A percentile compares a stretch with the other conserved stretches of the same genome.
These are phyloP conservation scores for Istiophorus platypterus DNA, from an alignment of 2,113 vertebrate species.

Conservation along the genomic window DNA sequence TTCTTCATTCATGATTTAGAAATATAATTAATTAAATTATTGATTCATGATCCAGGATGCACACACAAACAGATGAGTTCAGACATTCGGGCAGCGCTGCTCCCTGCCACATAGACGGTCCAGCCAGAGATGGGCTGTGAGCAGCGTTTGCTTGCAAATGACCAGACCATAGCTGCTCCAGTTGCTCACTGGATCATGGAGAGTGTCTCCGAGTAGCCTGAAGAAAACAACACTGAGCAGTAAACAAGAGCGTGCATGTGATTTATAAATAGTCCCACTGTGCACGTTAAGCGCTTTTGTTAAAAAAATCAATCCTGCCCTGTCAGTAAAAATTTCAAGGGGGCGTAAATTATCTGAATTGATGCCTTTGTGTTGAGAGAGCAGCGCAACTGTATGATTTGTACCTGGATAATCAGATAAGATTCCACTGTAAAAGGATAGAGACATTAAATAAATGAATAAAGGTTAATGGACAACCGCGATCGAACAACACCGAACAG, in stretches of 20 bases:
- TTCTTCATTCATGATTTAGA: slow-evolving; percentile 9
- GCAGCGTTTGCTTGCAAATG: slow-evolving; percentile 54
- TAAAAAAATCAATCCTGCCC: slow-evolving; percentile 8
- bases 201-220: slow-evolving; percentile 17
- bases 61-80: not conserved
- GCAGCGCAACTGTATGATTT: not conserved
- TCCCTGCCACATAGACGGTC: not conserved
- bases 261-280: slow-evolving; percentile 12
- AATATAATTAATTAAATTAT: too few relatives aligned
- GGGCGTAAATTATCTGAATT: slow-evolving; percentile 1
- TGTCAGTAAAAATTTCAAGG: not conserved
- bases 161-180: slow-evolving; percentile 39
- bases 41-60: too few relatives aligned
- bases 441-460: slow-evolving; percentile 2
- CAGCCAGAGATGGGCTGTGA: not conserved
- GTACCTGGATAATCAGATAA: not conserved
- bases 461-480: not conserved
- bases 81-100: too few relatives aligned
- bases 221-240: slow-evolving; percentile 14
- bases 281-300: slow-evolving; percentile 6
- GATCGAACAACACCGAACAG: not conserved
- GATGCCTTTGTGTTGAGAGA: not conserved
- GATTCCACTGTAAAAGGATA: not conserved
- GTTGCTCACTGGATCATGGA: slow-evolving; percentile 44
- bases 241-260: not conserved